phyloP scores from a whole-genome alignment of 2,797 vertebrate species.

The Premnoplex brunnescens region DNA sequence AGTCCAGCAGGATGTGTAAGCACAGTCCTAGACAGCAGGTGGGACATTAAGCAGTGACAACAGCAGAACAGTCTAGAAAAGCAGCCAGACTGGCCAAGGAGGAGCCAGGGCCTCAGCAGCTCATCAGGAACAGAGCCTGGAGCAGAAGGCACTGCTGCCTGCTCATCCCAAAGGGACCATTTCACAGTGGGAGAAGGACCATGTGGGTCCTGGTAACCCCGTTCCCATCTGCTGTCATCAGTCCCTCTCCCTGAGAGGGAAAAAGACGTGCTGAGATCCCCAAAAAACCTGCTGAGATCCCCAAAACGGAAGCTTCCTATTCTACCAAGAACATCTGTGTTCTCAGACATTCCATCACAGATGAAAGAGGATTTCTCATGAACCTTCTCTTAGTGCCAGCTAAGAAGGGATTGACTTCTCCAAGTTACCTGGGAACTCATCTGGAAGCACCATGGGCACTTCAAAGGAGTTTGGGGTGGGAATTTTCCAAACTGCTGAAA shows the following conservation, averaged over 20 bases:
- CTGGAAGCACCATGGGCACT: not conserved
- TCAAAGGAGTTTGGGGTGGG: not conserved
- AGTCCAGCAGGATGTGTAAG: not conserved
- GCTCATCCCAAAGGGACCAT: not conserved
- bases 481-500: not conserved
- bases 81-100: not conserved
- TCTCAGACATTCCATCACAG: not conserved
- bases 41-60: not conserved
- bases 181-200: rapidly evolving
- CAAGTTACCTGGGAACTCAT: not conserved
- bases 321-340: not conserved
- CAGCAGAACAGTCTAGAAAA: not conserved
- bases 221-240: not conserved
- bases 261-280: not conserved
- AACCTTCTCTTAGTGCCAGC: not conserved
- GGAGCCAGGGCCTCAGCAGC: not conserved
- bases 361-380: not conserved
- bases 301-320: not conserved
- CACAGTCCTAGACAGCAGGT: not conserved
- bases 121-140: not conserved
- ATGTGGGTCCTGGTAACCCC: not conserved
- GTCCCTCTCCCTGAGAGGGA: not conserved
- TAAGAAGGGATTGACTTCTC: not conserved
- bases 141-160: not conserved
- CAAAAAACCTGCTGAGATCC: not conserved